Evolutionary conservation across 1,140 invertebrate species (phyloP), one percentile per base, ranked within the genome.

Genomic region (Drosophila setifemur): DNA sequence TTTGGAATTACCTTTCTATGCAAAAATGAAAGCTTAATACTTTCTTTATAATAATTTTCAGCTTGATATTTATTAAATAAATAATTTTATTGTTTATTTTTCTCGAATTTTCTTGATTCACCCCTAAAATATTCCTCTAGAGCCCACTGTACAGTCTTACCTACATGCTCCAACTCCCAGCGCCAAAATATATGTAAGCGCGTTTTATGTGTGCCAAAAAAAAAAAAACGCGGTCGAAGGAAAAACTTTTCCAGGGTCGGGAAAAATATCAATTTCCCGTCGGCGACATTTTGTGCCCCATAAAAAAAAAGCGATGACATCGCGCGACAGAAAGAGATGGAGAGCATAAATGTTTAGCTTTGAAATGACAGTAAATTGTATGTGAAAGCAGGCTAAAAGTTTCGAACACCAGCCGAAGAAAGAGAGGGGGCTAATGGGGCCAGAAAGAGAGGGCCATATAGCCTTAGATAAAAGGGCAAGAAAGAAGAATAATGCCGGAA

Each of bases 361-460:
- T 82, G 73, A 83, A 75, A 87, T 67, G 73, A 68, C 55, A 82
- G 82, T 87, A 87, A 87, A 87, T 87, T 87, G 83, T 88, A 87
- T 87, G 82, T 87, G 82, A 86, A 86, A 86, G 82, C 55, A 87
- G 82, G 76, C 70, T 86, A 86, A 86, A 82, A 87, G 83, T 75
- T 85, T 55, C 50, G 31, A 18, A 35, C 33, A 18, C 33, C 33
- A 37, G 33, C 1, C 25, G 53, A 54, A 33, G 47, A 43, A 44
- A 11, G 63, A 29, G 18, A 31, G 31, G 6, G 21, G 43, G 9
- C 8, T n/a, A n/a, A 31, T 14, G 28, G 21, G 40, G 18, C 29
- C 4, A 25, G 7, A 31, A 5, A 40, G 28, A 50, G 37, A 60
- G 35, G 42, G 23, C 31, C 26, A 44, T 5, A 39, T 11, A n/a